Evolutionary conservation across 1,140 invertebrate species (phyloP).

Genomic region (Drosophila azteca): DNA sequence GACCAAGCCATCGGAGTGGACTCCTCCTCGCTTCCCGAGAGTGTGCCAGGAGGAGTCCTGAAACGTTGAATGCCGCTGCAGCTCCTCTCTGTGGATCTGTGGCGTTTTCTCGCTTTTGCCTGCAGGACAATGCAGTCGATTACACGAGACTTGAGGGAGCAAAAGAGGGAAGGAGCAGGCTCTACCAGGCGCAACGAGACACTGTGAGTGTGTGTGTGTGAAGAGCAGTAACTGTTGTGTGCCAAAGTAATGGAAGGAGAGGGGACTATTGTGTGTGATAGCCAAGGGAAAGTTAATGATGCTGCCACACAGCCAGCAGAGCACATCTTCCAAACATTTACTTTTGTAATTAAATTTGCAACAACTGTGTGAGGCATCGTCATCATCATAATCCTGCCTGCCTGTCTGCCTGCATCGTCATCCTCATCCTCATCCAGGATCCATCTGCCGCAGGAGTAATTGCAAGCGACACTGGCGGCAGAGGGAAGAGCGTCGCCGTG

Average conservation of each 20-base stretch:
- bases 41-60: background rate
- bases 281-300: conserved; percentile 48
- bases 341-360: conserved; percentile 71
- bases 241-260: no score
- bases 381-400: background rate
- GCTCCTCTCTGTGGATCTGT: conserved; percentile 26
- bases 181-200: background rate
- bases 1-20: background rate
- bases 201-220: no score
- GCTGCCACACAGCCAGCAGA: conserved; percentile 16
- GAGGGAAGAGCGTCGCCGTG: no score
- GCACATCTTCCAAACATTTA: conserved; percentile 60
- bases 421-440: background rate
- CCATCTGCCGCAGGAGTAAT: conserved; percentile 14
- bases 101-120: conserved; percentile 16
- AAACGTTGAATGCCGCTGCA: conserved; percentile 27
- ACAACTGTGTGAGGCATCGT: conserved; percentile 38
- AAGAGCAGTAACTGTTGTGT: no score
- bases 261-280: no score
- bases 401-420: no score
- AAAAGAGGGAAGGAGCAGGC: conserved; percentile 1
- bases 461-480: conserved; percentile 10
- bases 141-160: conserved; percentile 3
- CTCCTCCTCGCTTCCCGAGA: conserved; percentile 1
- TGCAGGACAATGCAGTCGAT: conserved; percentile 20